A percentile compares a stretch with the other conserved stretches of the same genome.
Conservation (phyloP, 1,140 invertebrate species). For the Pinna nobilis region DNA sequence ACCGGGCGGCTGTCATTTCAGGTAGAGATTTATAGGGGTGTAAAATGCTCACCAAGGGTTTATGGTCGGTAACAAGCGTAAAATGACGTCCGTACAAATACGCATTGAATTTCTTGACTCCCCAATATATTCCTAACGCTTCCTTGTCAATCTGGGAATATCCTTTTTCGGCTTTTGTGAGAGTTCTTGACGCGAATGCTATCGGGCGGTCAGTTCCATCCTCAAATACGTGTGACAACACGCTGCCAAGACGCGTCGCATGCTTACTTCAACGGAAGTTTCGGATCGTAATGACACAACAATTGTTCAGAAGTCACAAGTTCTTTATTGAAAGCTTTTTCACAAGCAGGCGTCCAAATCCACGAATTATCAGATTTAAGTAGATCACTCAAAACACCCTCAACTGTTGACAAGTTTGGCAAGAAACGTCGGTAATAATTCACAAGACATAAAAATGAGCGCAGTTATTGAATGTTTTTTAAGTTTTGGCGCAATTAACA, state of each 20-base stretch:
- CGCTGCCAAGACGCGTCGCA: conserved; percentile 76
- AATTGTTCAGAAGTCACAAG: conserved; percentile 38
- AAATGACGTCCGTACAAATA: conserved; percentile 68
- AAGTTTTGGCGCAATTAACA: conserved; percentile 11
- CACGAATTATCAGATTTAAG: conserved; percentile 14
- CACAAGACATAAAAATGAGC: conserved; percentile 30
- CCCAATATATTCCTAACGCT: conserved; percentile 69
- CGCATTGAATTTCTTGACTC: conserved; percentile 76
- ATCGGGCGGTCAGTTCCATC: conserved; percentile 59
- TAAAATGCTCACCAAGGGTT: conserved; percentile 40
- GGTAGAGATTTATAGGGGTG: conserved; percentile 51
- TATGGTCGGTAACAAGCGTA: conserved; percentile 38
- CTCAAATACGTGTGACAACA: conserved; percentile 71
- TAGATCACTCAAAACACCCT: conserved; percentile 22
- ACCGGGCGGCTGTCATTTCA: conserved; percentile 46
- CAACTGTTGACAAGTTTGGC: conserved; percentile 6
- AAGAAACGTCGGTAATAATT: conserved; percentile 36
- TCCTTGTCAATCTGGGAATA: conserved; percentile 76
- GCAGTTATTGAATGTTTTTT: conserved; percentile 21
- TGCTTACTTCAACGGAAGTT: conserved; percentile 69
- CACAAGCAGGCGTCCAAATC: conserved; percentile 31
- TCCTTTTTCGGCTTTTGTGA: conserved; percentile 72
- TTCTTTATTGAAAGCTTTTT: conserved; percentile 5
- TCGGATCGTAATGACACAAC: conserved; percentile 71
- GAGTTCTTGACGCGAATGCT: conserved; percentile 72